These are phyloP conservation scores for Rhinolophus ferrumequinum DNA, from an alignment of 2,113 vertebrate genomes.

Conservation along the genomic window DNA sequence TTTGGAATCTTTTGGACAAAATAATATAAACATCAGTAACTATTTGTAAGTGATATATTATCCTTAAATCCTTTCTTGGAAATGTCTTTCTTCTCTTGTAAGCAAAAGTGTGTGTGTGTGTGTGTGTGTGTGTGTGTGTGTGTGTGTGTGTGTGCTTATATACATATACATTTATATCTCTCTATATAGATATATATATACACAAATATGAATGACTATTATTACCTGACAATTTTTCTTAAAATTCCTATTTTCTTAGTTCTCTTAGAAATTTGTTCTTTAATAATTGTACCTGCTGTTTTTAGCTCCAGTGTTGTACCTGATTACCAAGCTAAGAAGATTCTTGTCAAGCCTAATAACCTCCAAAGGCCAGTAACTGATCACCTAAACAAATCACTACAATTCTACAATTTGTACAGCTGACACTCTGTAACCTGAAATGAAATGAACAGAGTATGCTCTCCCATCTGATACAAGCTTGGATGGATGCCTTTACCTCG, in stretches of 20 bases:
- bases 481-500: neutral
- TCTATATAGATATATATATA: neutral
- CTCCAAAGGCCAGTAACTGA: neutral
- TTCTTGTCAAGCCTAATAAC: neutral
- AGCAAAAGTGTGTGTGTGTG: neutral
- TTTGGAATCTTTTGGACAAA: constrained; percentile 53
- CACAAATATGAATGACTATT: constrained; percentile 27
- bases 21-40: constrained; percentile 59
- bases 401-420: neutral
- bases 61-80: constrained; percentile 58
- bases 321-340: neutral
- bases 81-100: constrained; percentile 21
- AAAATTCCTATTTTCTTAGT: neutral
- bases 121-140: neutral
- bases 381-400: neutral
- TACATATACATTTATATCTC: neutral
- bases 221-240: neutral
- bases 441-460: neutral
- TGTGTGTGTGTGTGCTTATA: too few species aligned
- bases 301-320: neutral
- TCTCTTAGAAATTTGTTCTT: neutral
- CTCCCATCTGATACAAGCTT: neutral
- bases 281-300: neutral
- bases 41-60: constrained; percentile 65
- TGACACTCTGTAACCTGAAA: neutral